Percentiles rank a stretch among this genome's conserved stretches.
phyloP scores from a whole-genome alignment of 1,140 invertebrate genomes.

The Drosophila nigrodunni region DNA sequence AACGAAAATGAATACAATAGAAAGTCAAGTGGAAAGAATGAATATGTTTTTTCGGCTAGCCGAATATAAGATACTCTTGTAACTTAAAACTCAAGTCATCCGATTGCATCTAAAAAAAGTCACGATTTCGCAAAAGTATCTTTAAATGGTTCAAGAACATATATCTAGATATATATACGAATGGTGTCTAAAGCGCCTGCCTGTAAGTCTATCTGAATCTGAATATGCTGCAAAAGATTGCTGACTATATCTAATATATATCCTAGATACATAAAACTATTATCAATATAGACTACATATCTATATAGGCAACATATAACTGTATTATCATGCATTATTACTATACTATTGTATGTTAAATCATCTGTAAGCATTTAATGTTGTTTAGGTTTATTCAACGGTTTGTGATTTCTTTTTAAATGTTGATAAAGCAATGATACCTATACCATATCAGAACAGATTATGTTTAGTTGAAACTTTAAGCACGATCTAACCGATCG shows the following conservation, averaged over 20 bases:
- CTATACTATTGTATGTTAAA: no score
- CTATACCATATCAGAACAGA: constrained; percentile 25
- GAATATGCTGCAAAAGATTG: constrained; percentile 38
- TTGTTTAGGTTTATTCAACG: constrained; percentile 10
- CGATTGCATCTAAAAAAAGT: no score
- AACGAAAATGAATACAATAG: constrained; percentile 40
- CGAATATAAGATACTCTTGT: constrained; percentile 3
- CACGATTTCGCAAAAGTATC: no score
- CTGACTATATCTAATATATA: constrained; percentile 61
- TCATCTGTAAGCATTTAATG: constrained; percentile 28
- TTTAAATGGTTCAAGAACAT: not conserved
- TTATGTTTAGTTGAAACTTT: constrained; percentile 1
- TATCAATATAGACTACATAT: constrained; percentile 10
- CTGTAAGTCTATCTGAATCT: not conserved
- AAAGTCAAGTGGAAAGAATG: constrained; percentile 5
- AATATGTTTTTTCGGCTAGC: constrained; percentile 1
- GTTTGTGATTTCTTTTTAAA: constrained; percentile 21
- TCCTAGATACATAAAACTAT: constrained; percentile 25
- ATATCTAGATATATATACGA: constrained; percentile 1
- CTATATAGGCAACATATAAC: constrained; percentile 6
- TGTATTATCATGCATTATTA: constrained; percentile 21
- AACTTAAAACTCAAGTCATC: no score
- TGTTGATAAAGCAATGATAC: constrained; percentile 31
- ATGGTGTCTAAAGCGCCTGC: not conserved
- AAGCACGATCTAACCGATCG: not conserved